Conservation (phyloP, 2,113 vertebrate genomes). For the Anseranas semipalmata region DNA sequence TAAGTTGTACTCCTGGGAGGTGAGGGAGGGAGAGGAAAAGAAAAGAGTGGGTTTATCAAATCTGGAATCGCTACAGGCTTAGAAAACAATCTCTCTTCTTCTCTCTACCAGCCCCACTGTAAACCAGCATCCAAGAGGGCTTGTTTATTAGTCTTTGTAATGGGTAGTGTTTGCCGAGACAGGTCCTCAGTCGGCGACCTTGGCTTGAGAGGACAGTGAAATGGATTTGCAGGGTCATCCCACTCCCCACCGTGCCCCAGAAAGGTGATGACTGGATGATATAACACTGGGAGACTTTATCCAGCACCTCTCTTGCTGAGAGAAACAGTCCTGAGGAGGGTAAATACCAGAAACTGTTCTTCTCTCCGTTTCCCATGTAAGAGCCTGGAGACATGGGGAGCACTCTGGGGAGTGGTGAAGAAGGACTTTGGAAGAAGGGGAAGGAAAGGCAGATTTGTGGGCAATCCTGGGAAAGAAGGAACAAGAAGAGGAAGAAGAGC, state of each 20-base stretch:
- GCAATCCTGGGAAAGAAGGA: background rate
- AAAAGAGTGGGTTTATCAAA: slow-evolving; percentile 16
- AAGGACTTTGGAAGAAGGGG: background rate
- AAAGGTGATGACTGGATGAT: background rate
- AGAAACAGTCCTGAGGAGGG: background rate
- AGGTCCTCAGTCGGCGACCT: background rate
- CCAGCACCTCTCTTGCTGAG: background rate
- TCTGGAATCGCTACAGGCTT: background rate
- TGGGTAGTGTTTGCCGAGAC: background rate
- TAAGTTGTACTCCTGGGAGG: background rate
- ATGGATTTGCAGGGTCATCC: rapidly evolving
- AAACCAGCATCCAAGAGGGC: background rate
- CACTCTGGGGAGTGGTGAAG: background rate
- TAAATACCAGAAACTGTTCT: background rate
- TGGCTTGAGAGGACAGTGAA: background rate
- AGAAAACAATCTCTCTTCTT: background rate
- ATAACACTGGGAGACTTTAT: background rate
- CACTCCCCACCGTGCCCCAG: background rate
- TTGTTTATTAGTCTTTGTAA: background rate
- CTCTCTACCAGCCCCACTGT: background rate
- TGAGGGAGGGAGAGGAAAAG: background rate
- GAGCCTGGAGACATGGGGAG: background rate
- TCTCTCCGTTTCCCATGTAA: background rate
- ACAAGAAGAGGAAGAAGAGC: background rate
- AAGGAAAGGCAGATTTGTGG: background rate